These are phyloP conservation scores for Polymixis lichenea DNA, from an alignment of 2,888 invertebrate species.

Conservation along the genomic window DNA sequence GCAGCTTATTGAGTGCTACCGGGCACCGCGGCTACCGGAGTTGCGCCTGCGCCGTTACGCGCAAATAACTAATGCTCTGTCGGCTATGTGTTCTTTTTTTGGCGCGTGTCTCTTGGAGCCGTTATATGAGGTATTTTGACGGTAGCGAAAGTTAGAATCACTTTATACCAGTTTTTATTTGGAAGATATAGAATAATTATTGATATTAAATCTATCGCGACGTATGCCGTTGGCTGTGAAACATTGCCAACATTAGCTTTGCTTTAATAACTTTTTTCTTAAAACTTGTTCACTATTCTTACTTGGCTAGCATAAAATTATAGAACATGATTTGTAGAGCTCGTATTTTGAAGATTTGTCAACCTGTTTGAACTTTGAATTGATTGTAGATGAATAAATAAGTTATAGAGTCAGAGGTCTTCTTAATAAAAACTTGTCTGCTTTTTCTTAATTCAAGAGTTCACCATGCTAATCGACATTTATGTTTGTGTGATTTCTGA, in stretches of 20 bases:
- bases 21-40: slow-evolving; percentile 81
- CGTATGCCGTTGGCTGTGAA: slow-evolving; percentile 59
- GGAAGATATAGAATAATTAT: slow-evolving; percentile 68
- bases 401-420: slow-evolving; percentile 34
- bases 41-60: slow-evolving; percentile 86
- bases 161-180: slow-evolving; percentile 80
- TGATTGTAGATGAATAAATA: slow-evolving; percentile 46
- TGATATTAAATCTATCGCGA: slow-evolving; percentile 67
- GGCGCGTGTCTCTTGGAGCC: slow-evolving; percentile 88
- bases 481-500: background rate
- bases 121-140: slow-evolving; percentile 83
- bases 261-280: slow-evolving; percentile 47
- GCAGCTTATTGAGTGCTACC: slow-evolving; percentile 82
- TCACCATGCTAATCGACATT: background rate
- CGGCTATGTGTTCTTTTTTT: slow-evolving; percentile 83
- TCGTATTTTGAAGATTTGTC: slow-evolving; percentile 46
- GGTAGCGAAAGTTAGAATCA: slow-evolving; percentile 88
- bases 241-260: slow-evolving; percentile 56
- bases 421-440: slow-evolving; percentile 8
- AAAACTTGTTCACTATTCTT: slow-evolving; percentile 54
- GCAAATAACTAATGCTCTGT: slow-evolving; percentile 83
- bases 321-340: slow-evolving; percentile 44
- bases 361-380: slow-evolving; percentile 55
- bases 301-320: slow-evolving; percentile 49
- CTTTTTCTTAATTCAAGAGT: slow-evolving; percentile 20